Evolutionary conservation across 2,888 invertebrate genomes (phyloP).

Genomic region (Boloria selene): DNA sequence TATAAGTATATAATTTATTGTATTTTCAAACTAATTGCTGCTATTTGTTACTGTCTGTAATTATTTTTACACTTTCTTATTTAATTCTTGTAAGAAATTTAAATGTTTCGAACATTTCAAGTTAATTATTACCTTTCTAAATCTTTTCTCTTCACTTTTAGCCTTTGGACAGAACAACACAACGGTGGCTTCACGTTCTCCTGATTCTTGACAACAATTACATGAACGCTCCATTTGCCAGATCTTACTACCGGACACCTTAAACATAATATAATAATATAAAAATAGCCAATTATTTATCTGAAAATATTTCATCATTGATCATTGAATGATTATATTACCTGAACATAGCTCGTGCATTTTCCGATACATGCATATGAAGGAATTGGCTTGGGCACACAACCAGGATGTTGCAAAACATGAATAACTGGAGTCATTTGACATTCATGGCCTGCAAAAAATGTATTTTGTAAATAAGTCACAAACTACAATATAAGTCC

Average conservation of each 20-base stretch:
- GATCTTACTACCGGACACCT: conserved; percentile 97
- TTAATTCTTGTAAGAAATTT: background rate
- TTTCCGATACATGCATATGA: conserved; percentile 96
- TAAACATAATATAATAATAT: conserved; percentile 29
- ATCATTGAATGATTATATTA: conserved; percentile 54
- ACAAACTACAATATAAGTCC: background rate
- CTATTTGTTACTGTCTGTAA: background rate
- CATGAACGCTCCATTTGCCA: conserved; percentile 98
- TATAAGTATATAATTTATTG: background rate
- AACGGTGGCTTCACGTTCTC: conserved; percentile 94
- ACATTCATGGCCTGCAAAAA: conserved; percentile 87
- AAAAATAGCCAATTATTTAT: background rate
- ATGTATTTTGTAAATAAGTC: conserved; percentile 6
- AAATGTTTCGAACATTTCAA: background rate
- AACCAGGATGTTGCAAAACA: conserved; percentile 94
- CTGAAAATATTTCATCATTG: no score
- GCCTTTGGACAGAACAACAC: conserved; percentile 95
- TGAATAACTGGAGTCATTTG: conserved; percentile 96
- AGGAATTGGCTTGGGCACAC: conserved; percentile 95
- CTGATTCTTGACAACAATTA: conserved; percentile 97
- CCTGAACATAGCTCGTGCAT: conserved; percentile 96
- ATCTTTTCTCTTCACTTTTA: conserved; percentile 91
- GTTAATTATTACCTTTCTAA: conserved; percentile 85
- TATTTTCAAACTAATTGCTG: background rate
- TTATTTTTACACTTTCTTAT: background rate